Evolutionary conservation across 2,888 invertebrate genomes (phyloP).

Genomic region (Pollenia griseotomentosa): DNA sequence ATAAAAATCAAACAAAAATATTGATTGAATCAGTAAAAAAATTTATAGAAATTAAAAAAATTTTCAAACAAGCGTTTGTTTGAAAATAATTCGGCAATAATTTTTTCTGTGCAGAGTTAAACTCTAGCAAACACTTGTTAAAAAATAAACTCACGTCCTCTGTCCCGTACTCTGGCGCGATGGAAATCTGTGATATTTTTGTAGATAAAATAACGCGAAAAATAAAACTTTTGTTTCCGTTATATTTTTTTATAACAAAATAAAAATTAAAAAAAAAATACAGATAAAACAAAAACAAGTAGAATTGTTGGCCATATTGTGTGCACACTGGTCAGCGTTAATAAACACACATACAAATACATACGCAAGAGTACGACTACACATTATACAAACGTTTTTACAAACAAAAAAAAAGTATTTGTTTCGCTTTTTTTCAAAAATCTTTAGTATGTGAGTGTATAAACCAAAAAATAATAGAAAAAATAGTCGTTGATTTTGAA

Average conservation of each 20-base stretch:
- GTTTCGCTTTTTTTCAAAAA: not conserved
- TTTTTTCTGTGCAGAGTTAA: too few species aligned
- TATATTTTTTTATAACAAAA: constrained; percentile 33
- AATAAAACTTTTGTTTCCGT: constrained; percentile 72
- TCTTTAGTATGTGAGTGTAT: not conserved
- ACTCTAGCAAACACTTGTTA: constrained; percentile 40
- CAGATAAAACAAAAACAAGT: constrained; percentile 69
- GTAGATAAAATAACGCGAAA: constrained; percentile 63
- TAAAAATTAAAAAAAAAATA: constrained; percentile 57
- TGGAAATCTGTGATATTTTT: constrained; percentile 52
- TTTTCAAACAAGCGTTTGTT: too few species aligned
- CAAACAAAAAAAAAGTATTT: not conserved
- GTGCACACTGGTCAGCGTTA: constrained; percentile 75
- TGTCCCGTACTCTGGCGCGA: not conserved
- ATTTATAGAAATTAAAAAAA: too few species aligned
- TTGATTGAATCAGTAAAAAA: too few species aligned
- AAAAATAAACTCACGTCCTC: constrained; percentile 5
- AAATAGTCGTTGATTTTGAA: not conserved
- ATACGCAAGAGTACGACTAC: not conserved
- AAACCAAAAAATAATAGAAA: constrained; percentile 1
- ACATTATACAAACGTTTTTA: too few species aligned
- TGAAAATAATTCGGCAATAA: too few species aligned
- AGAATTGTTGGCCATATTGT: constrained; percentile 77
- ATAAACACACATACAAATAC: constrained; percentile 62
- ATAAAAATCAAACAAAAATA: too few species aligned